phyloP scores from a whole-genome alignment of 2,888 invertebrate genomes.

The Carpatolechia fugitivella region DNA sequence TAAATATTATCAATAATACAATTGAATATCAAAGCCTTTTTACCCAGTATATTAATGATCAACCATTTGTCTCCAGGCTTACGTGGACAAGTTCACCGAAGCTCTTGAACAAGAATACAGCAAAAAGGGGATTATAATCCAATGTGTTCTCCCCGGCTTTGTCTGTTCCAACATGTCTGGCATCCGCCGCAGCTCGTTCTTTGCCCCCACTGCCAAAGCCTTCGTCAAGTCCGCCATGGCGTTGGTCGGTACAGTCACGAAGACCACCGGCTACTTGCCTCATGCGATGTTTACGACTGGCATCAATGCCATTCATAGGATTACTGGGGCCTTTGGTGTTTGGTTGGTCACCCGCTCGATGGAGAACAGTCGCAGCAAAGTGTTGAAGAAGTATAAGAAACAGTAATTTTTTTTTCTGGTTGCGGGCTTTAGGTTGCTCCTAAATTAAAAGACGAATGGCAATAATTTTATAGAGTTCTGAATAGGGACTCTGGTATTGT shows the following conservation, averaged over 20 bases:
- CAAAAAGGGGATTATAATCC: slow-evolving; percentile 85
- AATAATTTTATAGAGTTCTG: background rate
- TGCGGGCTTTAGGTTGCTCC: background rate
- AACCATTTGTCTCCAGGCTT: slow-evolving; percentile 77
- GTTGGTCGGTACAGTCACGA: slow-evolving; percentile 83
- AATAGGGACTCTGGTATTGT: background rate
- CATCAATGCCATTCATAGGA: slow-evolving; percentile 64
- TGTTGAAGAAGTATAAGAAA: slow-evolving; percentile 74
- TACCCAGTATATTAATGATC: too few species aligned
- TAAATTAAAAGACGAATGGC: background rate
- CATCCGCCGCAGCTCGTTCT: slow-evolving; percentile 84
- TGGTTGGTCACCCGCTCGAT: slow-evolving; percentile 83
- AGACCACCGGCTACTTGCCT: slow-evolving; percentile 88
- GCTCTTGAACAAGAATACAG: slow-evolving; percentile 88
- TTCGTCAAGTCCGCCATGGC: slow-evolving; percentile 86
- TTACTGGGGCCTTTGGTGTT: slow-evolving; percentile 76
- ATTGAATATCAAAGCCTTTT: too few species aligned
- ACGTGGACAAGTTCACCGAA: slow-evolving; percentile 88
- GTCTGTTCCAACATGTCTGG: slow-evolving; percentile 96
- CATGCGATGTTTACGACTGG: slow-evolving; percentile 80
- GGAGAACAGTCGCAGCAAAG: slow-evolving; percentile 81
- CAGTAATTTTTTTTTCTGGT: slow-evolving; percentile 48
- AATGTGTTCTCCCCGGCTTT: slow-evolving; percentile 91
- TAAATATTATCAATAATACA: too few species aligned
- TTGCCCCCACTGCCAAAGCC: slow-evolving; percentile 86